A percentile compares a stretch with the other conserved stretches of the same genome.
Evolutionary conservation across 2,113 vertebrate genomes (phyloP).

Genomic region (Passer montanus): DNA sequence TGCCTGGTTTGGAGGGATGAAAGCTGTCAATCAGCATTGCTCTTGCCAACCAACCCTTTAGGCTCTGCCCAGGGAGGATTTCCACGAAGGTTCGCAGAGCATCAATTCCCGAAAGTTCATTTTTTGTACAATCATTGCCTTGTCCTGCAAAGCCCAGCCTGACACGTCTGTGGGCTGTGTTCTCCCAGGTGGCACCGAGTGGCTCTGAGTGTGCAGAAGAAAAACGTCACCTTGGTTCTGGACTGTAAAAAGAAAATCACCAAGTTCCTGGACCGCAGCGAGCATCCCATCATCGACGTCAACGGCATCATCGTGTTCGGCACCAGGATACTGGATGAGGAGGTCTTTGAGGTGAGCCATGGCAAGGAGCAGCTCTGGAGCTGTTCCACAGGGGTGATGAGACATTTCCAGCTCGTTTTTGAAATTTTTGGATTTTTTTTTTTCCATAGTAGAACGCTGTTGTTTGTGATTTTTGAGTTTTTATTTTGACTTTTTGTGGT

Average conservation of each 20-base stretch:
- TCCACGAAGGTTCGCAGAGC: not conserved
- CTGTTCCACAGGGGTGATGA: fast-evolving
- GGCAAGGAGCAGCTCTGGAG: not conserved
- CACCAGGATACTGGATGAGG: slow-evolving; percentile 95
- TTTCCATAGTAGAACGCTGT: fast-evolving
- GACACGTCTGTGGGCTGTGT: not conserved
- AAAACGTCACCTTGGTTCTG: slow-evolving; percentile 91
- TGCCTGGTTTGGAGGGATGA: not conserved
- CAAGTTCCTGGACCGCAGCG: slow-evolving; percentile 83
- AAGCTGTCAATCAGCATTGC: not conserved
- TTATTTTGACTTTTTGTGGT: fast-evolving
- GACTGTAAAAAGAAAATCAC: slow-evolving; percentile 94
- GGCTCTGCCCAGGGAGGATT: not conserved
- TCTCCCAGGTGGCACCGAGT: slow-evolving; percentile 91
- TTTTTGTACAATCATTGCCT: not conserved
- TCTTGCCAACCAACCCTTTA: not conserved
- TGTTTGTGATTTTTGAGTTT: fast-evolving
- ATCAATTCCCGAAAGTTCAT: fast-evolving
- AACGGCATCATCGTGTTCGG: slow-evolving; percentile 97
- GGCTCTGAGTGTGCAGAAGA: slow-evolving; percentile 91
- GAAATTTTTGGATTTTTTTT: fast-evolving
- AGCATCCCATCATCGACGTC: slow-evolving; percentile 87
- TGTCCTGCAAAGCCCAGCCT: not conserved
- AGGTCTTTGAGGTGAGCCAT: slow-evolving; percentile 91
- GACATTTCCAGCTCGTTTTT: fast-evolving